These are phyloP conservation scores for Puffinus mauretanicus DNA, from an alignment of 2,113 vertebrate genomes.

Conservation along the genomic window DNA sequence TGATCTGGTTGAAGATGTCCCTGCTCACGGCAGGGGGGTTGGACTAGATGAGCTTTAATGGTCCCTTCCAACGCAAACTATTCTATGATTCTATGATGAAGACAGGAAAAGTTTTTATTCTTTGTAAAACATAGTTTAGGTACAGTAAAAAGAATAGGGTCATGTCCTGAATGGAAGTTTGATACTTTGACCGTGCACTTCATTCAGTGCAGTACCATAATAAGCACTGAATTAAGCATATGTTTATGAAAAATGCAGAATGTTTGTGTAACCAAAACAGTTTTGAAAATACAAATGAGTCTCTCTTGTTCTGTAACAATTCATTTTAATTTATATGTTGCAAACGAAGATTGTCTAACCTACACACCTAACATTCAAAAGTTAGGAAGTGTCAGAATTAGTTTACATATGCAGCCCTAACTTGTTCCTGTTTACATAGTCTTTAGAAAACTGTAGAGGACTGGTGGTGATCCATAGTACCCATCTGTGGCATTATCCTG, in stretches of 20 bases:
- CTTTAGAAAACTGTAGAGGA: background rate
- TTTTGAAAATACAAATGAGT: background rate
- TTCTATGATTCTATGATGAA: background rate
- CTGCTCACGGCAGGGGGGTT: too few relatives aligned
- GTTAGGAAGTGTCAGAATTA: background rate
- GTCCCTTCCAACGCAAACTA: too few relatives aligned
- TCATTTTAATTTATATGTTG: rapidly evolving
- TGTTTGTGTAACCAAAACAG: background rate
- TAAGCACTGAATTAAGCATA: background rate
- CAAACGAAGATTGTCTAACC: background rate
- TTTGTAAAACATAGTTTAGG: background rate
- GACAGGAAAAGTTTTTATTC: background rate
- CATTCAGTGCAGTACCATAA: background rate
- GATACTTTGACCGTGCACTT: rapidly evolving
- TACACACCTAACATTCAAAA: background rate
- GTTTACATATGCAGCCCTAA: background rate
- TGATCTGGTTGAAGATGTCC: too few relatives aligned
- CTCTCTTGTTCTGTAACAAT: background rate
- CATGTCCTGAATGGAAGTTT: background rate
- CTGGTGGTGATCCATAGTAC: background rate
- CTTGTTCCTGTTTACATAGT: background rate
- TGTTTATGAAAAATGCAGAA: background rate
- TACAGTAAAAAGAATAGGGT: too few relatives aligned
- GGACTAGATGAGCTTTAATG: too few relatives aligned
- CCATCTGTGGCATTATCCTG: background rate